Evolutionary conservation across 2,888 invertebrate genomes (phyloP).

Genomic region (Drosophila rellima): DNA sequence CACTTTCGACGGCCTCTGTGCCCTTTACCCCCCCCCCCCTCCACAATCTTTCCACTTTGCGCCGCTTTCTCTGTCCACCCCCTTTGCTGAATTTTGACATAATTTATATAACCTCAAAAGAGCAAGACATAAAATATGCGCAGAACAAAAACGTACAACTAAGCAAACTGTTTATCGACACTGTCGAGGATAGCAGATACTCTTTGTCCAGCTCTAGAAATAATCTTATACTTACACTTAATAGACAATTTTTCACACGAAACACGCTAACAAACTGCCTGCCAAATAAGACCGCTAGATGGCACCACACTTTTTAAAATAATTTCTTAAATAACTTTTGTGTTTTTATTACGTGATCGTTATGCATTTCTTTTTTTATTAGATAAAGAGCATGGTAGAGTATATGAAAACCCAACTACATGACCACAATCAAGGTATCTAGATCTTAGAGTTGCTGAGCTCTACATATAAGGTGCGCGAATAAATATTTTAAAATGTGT

Average conservation of each 20-base stretch:
- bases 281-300: constrained; percentile 9
- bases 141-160: constrained; percentile 35
- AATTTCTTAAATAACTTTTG: not conserved
- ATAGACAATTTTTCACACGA: constrained; percentile 5
- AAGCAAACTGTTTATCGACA: not conserved
- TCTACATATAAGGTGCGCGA: too few species aligned
- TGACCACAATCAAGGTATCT: not conserved
- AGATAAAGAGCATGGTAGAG: constrained; percentile 4
- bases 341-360: not conserved
- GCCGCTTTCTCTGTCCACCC: not conserved
- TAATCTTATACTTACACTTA: not conserved
- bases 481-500: too few species aligned
- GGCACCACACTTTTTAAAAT: constrained; percentile 1
- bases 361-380: not conserved
- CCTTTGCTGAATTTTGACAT: constrained; percentile 56
- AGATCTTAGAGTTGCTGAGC: not conserved
- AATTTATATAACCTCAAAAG: constrained; percentile 62
- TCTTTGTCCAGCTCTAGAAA: constrained; percentile 2
- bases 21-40: not conserved
- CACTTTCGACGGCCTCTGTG: constrained; percentile 45
- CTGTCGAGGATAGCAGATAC: not conserved
- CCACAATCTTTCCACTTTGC: too few species aligned
- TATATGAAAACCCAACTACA: constrained; percentile 1
- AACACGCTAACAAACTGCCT: not conserved
- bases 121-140: constrained; percentile 60